Evolutionary conservation across 1,140 invertebrate genomes (phyloP).

Genomic region (Macrosteles quadrilineatus): DNA sequence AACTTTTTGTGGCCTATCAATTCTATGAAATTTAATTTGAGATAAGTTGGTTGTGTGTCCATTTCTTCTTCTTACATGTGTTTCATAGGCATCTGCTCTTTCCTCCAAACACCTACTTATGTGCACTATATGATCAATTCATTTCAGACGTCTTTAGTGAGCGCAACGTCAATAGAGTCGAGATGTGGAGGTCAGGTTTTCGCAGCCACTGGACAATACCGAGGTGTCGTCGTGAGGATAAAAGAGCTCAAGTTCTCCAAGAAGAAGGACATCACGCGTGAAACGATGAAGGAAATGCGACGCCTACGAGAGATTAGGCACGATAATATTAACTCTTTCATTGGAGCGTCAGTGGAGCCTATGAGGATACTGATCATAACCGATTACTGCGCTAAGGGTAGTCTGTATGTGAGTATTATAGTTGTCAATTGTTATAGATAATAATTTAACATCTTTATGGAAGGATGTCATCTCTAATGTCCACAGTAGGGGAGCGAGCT

Average conservation of each 20-base stretch:
- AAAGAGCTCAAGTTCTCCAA: constrained; percentile 88
- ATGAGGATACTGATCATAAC: constrained; percentile 84
- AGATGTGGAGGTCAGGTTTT: constrained; percentile 83
- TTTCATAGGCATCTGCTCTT: no score
- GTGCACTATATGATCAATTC: no score
- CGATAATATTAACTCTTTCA: constrained; percentile 96
- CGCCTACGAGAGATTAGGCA: constrained; percentile 86
- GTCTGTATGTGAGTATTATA: constrained; percentile 77
- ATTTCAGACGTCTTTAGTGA: constrained; percentile 82
- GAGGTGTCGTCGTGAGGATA: constrained; percentile 86
- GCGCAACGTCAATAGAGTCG: constrained; percentile 86
- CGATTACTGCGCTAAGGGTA: constrained; percentile 96
- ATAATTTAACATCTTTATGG: no score
- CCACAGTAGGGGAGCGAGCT: no score
- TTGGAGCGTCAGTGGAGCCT: constrained; percentile 90
- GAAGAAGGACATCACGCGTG: constrained; percentile 86
- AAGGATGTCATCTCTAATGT: no score
- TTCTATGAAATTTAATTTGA: no score
- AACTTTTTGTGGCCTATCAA: no score
- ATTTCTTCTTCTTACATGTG: no score
- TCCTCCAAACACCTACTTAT: no score
- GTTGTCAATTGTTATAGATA: no score
- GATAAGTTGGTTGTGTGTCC: no score
- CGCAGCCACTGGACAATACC: constrained; percentile 84
- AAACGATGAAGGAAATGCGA: constrained; percentile 97